These are phyloP conservation scores for Anguilla japonica DNA, from an alignment of 2,113 vertebrate species.

Conservation along the genomic window DNA sequence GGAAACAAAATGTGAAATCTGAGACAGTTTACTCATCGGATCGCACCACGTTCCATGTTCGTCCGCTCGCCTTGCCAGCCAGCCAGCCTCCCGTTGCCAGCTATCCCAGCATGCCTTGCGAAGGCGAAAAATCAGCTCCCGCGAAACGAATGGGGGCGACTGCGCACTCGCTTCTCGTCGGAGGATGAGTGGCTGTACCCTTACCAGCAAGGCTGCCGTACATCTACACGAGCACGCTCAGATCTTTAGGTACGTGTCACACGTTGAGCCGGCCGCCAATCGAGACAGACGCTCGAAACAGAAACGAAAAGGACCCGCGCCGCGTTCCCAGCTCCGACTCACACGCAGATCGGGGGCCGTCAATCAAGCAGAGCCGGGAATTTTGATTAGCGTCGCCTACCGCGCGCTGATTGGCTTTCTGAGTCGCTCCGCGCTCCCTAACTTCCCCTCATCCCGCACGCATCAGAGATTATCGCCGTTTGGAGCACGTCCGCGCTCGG, in stretches of 20 bases:
- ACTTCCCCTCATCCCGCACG: background rate
- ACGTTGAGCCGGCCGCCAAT: background rate
- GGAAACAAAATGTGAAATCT: too few relatives aligned
- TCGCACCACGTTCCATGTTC: too few relatives aligned
- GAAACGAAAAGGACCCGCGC: background rate
- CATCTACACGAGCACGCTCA: too few relatives aligned
- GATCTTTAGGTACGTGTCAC: background rate
- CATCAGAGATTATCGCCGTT: background rate
- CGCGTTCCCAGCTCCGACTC: background rate
- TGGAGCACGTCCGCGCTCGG: background rate
- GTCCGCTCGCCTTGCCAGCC: too few relatives aligned
- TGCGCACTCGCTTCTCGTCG: too few relatives aligned
- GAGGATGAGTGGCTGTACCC: too few relatives aligned
- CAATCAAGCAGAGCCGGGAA: background rate
- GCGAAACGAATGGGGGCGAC: too few relatives aligned
- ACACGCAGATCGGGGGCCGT: background rate
- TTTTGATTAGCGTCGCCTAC: background rate
- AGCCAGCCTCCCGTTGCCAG: too few relatives aligned
- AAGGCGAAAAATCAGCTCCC: too few relatives aligned
- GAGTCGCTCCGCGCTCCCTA: background rate
- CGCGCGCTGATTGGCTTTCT: background rate
- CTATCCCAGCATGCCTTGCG: too few relatives aligned
- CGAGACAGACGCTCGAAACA: background rate
- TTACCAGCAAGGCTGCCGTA: too few relatives aligned
- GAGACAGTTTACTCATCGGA: too few relatives aligned